Conservation (phyloP, 2,797 vertebrate species). For the Mionectes olivaceus region DNA sequence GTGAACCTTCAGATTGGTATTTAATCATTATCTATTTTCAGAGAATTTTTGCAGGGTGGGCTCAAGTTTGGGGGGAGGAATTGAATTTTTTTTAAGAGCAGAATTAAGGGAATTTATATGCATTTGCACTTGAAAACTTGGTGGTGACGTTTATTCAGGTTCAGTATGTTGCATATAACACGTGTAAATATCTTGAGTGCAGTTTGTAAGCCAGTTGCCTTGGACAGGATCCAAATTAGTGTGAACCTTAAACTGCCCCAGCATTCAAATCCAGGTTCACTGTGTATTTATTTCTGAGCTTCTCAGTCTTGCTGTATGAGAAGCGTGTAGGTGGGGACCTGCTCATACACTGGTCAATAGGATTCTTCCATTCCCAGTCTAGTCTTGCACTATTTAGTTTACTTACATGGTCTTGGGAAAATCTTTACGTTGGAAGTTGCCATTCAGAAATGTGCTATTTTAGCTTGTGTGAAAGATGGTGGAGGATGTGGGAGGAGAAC, state of each 20-base stretch:
- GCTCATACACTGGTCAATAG: background rate
- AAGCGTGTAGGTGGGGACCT: background rate
- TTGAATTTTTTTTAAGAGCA: background rate
- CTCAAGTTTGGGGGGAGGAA: background rate
- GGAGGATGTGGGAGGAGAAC: background rate
- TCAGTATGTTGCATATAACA: background rate
- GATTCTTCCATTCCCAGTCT: background rate
- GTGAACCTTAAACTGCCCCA: background rate
- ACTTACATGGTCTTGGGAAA: background rate
- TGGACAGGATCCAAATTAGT: background rate
- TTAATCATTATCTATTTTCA: slow-evolving; percentile 10
- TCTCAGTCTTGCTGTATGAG: background rate
- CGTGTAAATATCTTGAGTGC: background rate
- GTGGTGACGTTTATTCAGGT: background rate
- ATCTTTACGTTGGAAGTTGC: background rate
- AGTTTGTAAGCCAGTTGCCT: background rate
- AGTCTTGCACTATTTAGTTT: background rate
- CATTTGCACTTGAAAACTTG: slow-evolving; percentile 1
- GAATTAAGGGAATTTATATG: background rate
- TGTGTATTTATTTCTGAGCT: background rate
- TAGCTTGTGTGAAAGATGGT: background rate
- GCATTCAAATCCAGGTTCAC: background rate
- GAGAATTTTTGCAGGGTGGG: background rate
- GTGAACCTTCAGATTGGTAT: slow-evolving; percentile 27
- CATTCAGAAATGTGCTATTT: accelerated